Evolutionary conservation across 2,797 vertebrate species (phyloP).

Genomic region (Parotocinclus haroldoi): DNA sequence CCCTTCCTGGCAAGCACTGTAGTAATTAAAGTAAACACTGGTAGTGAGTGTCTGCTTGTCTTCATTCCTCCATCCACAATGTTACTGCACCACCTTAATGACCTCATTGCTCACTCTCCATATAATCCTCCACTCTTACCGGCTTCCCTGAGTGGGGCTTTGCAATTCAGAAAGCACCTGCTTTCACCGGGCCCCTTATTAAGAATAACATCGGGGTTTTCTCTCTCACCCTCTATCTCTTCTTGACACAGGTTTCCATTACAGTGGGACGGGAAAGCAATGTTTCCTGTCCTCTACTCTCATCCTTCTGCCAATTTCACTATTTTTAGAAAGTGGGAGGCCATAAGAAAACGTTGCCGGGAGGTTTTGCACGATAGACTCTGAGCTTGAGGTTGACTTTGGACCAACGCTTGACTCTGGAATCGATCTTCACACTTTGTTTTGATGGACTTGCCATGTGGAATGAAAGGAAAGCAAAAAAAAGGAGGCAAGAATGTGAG

Average conservation of each 20-base stretch:
- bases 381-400: slow-evolving; percentile 50
- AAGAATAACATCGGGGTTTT: slow-evolving; percentile 41
- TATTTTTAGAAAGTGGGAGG: slow-evolving; percentile 55
- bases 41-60: slow-evolving; percentile 20
- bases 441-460: slow-evolving; percentile 53
- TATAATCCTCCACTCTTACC: slow-evolving; percentile 22
- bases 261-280: slow-evolving; percentile 38
- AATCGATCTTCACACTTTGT: slow-evolving; percentile 51
- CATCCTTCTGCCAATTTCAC: slow-evolving; percentile 45
- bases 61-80: slow-evolving; percentile 18
- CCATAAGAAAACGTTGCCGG: slow-evolving; percentile 43
- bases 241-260: slow-evolving; percentile 50
- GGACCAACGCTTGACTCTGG: slow-evolving; percentile 48
- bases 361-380: slow-evolving; percentile 42
- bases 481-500: slow-evolving; percentile 34
- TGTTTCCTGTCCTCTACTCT: slow-evolving; percentile 48
- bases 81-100: slow-evolving; percentile 17
- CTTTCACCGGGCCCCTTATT: slow-evolving; percentile 29
- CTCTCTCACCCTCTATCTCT: slow-evolving; percentile 12
- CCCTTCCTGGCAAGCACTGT: slow-evolving; percentile 8
- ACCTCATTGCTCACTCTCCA: not conserved
- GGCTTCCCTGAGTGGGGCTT: slow-evolving; percentile 20
- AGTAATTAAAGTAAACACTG: slow-evolving; percentile 34
- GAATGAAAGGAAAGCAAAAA: slow-evolving; percentile 48
- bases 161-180: slow-evolving; percentile 45